Evolutionary conservation across 2,888 invertebrate genomes (phyloP).

Genomic region (Cancer borealis): DNA sequence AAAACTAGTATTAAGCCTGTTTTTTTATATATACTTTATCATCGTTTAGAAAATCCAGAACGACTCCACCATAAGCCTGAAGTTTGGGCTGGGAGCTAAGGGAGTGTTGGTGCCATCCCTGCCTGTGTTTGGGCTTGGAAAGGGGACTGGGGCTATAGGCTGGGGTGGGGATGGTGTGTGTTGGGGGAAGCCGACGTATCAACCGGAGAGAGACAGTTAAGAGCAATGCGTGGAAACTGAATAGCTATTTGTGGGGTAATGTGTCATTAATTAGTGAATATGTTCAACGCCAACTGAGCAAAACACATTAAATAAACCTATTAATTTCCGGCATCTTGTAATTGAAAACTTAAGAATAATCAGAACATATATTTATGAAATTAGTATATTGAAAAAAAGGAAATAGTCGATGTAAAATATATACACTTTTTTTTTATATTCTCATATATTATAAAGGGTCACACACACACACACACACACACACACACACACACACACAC

Average conservation of each 20-base stretch:
- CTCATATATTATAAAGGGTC: background rate
- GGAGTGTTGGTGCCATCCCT: background rate
- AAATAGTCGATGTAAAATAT: background rate
- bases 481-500: background rate
- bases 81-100: background rate
- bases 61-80: background rate
- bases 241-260: conserved; percentile 14
- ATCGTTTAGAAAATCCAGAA: background rate
- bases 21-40: background rate
- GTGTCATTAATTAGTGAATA: conserved; percentile 20
- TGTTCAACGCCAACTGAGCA: background rate
- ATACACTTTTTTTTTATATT: background rate
- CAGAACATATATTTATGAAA: background rate
- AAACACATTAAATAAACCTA: background rate
- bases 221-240: background rate
- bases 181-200: background rate
- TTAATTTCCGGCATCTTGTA: background rate
- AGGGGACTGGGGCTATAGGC: background rate
- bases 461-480: background rate
- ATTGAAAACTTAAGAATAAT: background rate
- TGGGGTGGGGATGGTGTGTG: background rate
- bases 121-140: background rate
- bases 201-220: background rate
- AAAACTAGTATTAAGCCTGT: background rate
- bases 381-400: background rate